phyloP scores from a whole-genome alignment of 2,113 vertebrate genomes.

The Eleginops maclovinus region DNA sequence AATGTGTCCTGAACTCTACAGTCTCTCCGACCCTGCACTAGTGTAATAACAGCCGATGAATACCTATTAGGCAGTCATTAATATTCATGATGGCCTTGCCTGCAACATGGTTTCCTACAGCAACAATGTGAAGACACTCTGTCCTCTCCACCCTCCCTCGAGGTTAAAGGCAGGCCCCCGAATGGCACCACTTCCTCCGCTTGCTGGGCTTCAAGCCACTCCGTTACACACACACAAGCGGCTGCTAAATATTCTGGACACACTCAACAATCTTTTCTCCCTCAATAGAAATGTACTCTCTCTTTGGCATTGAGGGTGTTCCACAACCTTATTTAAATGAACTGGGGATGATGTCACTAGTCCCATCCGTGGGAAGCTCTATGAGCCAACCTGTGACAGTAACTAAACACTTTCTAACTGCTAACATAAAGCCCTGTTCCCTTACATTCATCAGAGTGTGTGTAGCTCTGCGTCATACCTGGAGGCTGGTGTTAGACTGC shows the following conservation, averaged over 20 bases:
- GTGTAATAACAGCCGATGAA: slow-evolving; percentile 42
- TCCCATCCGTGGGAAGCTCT: slow-evolving; percentile 63
- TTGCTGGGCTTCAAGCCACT: slow-evolving; percentile 68
- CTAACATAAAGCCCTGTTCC: background rate
- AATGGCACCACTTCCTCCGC: slow-evolving; percentile 73
- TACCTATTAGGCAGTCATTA: slow-evolving; percentile 52
- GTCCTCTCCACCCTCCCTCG: slow-evolving; percentile 59
- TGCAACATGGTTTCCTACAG: slow-evolving; percentile 59
- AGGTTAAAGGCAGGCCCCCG: slow-evolving; percentile 63
- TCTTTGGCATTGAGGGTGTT: slow-evolving; percentile 49
- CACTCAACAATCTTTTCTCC: slow-evolving; percentile 55
- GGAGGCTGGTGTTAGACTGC: slow-evolving; percentile 93
- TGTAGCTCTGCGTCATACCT: slow-evolving; percentile 81
- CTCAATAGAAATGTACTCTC: slow-evolving; percentile 57
- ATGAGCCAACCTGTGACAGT: slow-evolving; percentile 10
- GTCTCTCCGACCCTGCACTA: slow-evolving; percentile 13
- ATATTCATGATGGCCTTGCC: slow-evolving; percentile 72
- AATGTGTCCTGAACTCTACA: background rate
- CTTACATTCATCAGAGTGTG: background rate
- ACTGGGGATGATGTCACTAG: slow-evolving; percentile 63
- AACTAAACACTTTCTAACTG: slow-evolving; percentile 19
- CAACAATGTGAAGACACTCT: slow-evolving; percentile 74
- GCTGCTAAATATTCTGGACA: slow-evolving; percentile 74
- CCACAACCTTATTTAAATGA: slow-evolving; percentile 42
- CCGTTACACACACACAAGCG: slow-evolving; percentile 26